Evolutionary conservation across 2,113 vertebrate genomes (phyloP), one percentile per base, ranked within the genome.

Genomic region (Strix uralensis): DNA sequence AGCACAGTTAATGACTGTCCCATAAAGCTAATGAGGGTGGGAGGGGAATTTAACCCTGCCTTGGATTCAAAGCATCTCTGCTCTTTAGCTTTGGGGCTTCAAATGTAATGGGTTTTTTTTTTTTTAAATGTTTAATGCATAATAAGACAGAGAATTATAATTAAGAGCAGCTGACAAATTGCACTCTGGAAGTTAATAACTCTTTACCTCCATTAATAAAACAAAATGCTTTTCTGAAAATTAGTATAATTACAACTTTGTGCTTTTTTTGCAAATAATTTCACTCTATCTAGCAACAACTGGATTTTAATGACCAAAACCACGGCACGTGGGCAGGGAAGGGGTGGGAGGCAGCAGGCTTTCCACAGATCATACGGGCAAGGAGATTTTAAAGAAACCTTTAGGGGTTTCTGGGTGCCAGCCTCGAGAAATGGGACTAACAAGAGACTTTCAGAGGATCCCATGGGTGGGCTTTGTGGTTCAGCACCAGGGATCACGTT

Each of bases 101-200:
- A 57, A 42, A 89, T 9, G 46, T 1, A 8, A 81, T 5, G 29
- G 46, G 44, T 18, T 46, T 2, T 10, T 38, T 54, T 54, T 34
- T 72, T 58, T 77, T 81, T 5, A 44, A 92, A 59, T 27, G 62
- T 27, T 36, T 83, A 82, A 36, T 66, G 59, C 72, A 78, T 72
- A 86, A 66, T 40, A 44, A 78, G 86, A 92, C 42, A 51, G 67
- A 51, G 29, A 58, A 72, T 85, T 59, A 57, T 88, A 88, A 96
- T 86, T 86, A 94, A 70, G 80, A 95, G 83, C 92, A 92, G 88
- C 69, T 94, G 92, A 90, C 80, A 93, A 86, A 96, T 86, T 83
- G 57, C 75, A 46, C 91, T 62, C 54, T 38, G 54, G 25, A 74
- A 94, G 88, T 49, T 92, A 94, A 90, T 77, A 91, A 83, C 61